Percentiles rank a stretch among this genome's conserved stretches.
These are phyloP conservation scores for Mayetiola destructor DNA, from an alignment of 2,888 invertebrate genomes.

Conservation along the genomic window DNA sequence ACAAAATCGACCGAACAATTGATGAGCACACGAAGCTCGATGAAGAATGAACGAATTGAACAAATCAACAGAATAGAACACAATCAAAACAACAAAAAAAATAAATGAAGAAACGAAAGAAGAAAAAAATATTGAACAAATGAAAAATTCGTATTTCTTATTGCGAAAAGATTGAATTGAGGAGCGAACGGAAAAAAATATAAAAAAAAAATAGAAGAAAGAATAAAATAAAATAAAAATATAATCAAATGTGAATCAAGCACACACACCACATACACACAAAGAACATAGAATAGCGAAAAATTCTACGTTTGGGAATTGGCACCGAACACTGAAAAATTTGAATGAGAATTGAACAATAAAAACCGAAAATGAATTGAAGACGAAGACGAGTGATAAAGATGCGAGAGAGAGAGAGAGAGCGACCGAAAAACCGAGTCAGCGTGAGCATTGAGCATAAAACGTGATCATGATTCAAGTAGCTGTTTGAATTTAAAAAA, in stretches of 20 bases:
- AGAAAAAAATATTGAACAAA: neutral
- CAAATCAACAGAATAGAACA: constrained; percentile 1
- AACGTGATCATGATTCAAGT: no score
- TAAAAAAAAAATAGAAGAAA: neutral
- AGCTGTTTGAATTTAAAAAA: no score
- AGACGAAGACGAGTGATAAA: no score
- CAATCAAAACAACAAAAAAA: neutral
- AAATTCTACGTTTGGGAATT: no score
- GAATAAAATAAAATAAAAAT: neutral
- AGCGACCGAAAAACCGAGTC: no score
- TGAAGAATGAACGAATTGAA: constrained; percentile 6
- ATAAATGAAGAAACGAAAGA: neutral
- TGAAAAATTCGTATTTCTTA: neutral
- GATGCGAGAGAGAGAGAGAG: no score
- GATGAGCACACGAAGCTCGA: neutral
- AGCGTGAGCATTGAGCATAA: no score
- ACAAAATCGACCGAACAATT: neutral
- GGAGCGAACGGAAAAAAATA: neutral
- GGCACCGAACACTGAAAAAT: no score
- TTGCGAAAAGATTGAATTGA: neutral
- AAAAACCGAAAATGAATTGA: no score
- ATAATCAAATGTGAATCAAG: constrained; percentile 3
- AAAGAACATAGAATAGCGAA: no score
- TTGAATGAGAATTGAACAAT: no score
- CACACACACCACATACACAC: no score